These are phyloP conservation scores for Gymnothorax reevesii DNA, from an alignment of 2,797 vertebrate genomes.

Conservation along the genomic window DNA sequence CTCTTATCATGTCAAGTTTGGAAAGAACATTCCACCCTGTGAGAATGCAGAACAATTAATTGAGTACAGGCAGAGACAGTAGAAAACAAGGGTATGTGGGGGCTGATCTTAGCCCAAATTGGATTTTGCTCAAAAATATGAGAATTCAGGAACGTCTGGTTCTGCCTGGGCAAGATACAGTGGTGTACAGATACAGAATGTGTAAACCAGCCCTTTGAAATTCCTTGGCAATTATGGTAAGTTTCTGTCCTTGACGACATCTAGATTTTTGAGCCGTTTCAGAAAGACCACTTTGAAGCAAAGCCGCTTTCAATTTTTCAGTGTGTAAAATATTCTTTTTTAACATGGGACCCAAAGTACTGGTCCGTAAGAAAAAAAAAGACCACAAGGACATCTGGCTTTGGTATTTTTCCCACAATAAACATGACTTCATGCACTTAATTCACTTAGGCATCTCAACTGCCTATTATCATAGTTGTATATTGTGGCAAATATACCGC, in stretches of 20 bases:
- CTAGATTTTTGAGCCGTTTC: not conserved
- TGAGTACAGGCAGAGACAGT: not conserved
- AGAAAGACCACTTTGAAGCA: not conserved
- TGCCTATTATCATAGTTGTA: not conserved
- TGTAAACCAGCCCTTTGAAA: too few relatives aligned
- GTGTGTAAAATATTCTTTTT: not conserved
- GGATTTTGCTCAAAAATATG: not conserved
- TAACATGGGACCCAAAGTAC: not conserved
- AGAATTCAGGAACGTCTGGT: not conserved
- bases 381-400: not conserved
- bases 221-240: not conserved
- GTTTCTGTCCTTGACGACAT: not conserved
- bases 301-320: not conserved
- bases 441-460: not conserved
- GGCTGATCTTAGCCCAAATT: not conserved
- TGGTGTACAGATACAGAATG: constrained; percentile 5
- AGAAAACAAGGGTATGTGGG: not conserved
- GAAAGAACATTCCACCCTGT: not conserved
- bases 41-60: not conserved
- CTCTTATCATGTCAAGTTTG: not conserved
- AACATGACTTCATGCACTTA: not conserved
- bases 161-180: not conserved
- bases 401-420: not conserved
- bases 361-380: not conserved
- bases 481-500: not conserved